These are phyloP conservation scores for Porites australiensis DNA, from an alignment of 64 coral and sea anemone species.

Conservation along the genomic window DNA sequence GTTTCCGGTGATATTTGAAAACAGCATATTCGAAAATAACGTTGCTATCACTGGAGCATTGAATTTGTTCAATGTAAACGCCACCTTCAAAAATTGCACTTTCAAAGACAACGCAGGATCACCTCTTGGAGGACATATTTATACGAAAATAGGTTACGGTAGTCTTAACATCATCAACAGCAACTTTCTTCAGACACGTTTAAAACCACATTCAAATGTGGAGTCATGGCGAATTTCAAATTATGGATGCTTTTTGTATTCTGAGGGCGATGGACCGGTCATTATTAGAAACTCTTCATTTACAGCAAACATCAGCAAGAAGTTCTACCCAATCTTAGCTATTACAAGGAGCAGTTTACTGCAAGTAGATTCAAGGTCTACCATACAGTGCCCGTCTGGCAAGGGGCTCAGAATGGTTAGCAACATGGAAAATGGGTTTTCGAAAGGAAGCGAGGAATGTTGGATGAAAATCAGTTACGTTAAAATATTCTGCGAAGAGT, in stretches of 20 bases:
- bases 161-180: slow-evolving; percentile 14
- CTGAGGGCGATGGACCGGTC: slow-evolving; percentile 1
- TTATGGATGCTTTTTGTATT: slow-evolving; percentile 19
- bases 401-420: neutral
- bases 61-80: slow-evolving; percentile 31
- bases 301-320: neutral
- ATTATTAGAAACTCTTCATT: slow-evolving; percentile 35
- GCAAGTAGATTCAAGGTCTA: neutral
- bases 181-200: slow-evolving; percentile 18
- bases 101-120: slow-evolving; percentile 51
- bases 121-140: neutral
- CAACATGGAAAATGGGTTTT: neutral
- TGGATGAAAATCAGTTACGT: slow-evolving; percentile 11
- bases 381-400: slow-evolving; percentile 7
- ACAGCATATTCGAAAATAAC: neutral
- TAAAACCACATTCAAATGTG: neutral
- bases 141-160: slow-evolving; percentile 25
- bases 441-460: neutral
- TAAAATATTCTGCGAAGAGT: slow-evolving; percentile 54
- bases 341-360: slow-evolving; percentile 10
- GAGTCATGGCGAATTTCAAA: neutral
- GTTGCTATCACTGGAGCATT: neutral
- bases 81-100: slow-evolving; percentile 19
- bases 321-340: slow-evolving; percentile 5
- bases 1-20: slow-evolving; percentile 1